These are phyloP conservation scores for Acipenser transmontanus DNA, from an alignment of 2,797 vertebrate genomes.

Conservation along the genomic window DNA sequence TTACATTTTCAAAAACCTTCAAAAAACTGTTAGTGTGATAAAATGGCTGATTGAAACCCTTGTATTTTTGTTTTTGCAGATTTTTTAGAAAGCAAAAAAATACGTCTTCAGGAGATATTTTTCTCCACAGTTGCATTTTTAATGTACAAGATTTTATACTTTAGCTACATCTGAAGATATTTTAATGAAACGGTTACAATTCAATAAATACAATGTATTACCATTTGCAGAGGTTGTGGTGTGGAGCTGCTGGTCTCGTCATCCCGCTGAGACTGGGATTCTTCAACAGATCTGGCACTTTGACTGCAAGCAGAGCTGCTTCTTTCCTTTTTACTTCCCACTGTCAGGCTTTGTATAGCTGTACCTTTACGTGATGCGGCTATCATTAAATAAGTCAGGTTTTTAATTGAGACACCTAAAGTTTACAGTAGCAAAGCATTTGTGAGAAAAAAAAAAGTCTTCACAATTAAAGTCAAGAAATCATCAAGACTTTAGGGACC, in stretches of 20 bases:
- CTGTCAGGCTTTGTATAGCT: constrained; percentile 27
- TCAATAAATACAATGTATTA: constrained; percentile 22
- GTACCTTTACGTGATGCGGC: constrained; percentile 4
- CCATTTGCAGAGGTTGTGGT: constrained; percentile 25
- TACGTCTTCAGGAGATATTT: too few relatives aligned
- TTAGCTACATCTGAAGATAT: too few relatives aligned
- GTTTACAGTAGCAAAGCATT: background rate
- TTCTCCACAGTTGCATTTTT: too few relatives aligned
- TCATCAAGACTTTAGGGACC: too few relatives aligned
- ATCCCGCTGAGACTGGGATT: constrained; percentile 7
- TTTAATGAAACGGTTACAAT: constrained; percentile 20
- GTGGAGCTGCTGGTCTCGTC: constrained; percentile 24
- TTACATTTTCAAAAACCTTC: too few relatives aligned
- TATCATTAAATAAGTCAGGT: background rate
- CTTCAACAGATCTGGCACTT: constrained; percentile 8
- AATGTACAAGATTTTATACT: too few relatives aligned
- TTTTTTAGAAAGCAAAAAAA: too few relatives aligned
- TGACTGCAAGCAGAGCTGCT: constrained; percentile 13
- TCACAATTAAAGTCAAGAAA: too few relatives aligned
- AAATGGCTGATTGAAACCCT: too few relatives aligned
- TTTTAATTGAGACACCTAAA: background rate
- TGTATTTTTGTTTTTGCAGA: too few relatives aligned
- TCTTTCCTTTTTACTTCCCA: constrained; percentile 33
- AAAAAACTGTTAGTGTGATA: too few relatives aligned
- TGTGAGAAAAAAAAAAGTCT: too few relatives aligned